Conservation (phyloP, 1,140 invertebrate genomes). For the Heliothis subflexa region DNA sequence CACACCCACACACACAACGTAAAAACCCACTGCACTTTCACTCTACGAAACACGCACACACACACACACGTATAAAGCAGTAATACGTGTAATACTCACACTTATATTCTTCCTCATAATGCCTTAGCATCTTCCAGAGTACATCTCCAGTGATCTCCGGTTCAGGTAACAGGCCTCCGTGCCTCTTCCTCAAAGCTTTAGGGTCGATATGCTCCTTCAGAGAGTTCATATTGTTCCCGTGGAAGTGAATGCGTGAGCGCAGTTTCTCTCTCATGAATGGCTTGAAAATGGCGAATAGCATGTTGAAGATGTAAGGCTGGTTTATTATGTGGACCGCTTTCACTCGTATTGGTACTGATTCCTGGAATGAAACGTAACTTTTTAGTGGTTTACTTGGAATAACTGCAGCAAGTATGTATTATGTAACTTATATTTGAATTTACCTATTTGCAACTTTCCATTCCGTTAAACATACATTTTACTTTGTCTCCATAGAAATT, state of each 20-base stretch:
- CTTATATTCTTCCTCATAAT: conserved; percentile 82
- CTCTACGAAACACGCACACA: neutral
- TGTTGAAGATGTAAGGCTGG: conserved; percentile 95
- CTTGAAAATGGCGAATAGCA: conserved; percentile 95
- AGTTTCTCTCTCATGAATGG: conserved; percentile 94
- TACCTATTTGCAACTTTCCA: no score
- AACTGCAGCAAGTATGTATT: no score
- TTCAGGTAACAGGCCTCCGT: conserved; percentile 91
- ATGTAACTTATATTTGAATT: no score
- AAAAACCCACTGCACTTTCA: neutral
- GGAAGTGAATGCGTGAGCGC: conserved; percentile 92
- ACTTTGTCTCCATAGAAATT: no score
- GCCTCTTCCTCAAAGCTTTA: conserved; percentile 90
- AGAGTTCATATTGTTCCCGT: conserved; percentile 92
- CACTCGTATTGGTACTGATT: conserved; percentile 92
- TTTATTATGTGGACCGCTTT: conserved; percentile 96
- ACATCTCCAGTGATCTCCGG: conserved; percentile 80
- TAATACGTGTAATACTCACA: conserved; percentile 59
- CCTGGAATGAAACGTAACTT: conserved; percentile 79
- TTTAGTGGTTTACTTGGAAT: no score
- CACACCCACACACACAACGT: neutral
- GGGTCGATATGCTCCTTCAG: conserved; percentile 92
- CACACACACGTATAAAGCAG: neutral
- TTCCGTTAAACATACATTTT: no score
- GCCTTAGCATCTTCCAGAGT: conserved; percentile 77